Conservation (phyloP, 2,888 invertebrate genomes). For the Limnephilus auricula region DNA sequence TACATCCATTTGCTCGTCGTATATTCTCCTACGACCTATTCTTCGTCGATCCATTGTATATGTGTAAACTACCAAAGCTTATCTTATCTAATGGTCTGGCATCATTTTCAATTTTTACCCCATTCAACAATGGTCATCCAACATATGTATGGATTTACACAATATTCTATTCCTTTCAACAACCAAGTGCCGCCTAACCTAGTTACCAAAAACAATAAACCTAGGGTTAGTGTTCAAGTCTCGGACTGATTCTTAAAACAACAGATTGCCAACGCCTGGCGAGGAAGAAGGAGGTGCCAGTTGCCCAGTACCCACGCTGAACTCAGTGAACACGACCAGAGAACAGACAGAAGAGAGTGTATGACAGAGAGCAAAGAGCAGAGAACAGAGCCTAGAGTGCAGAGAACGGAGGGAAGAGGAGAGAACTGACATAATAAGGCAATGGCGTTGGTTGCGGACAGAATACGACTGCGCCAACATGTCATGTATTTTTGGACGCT, state of each 20-base stretch:
- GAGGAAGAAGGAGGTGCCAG: neutral
- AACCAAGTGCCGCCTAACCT: neutral
- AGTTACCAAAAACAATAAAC: neutral
- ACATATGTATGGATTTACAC: neutral
- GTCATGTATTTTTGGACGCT: conserved; percentile 11
- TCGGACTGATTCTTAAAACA: neutral
- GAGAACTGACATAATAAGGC: conserved; percentile 4
- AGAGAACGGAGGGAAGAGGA: neutral
- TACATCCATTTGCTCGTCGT: neutral
- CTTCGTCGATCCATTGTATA: neutral
- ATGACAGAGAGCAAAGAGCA: no score
- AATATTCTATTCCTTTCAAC: neutral
- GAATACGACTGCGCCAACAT: conserved; percentile 28
- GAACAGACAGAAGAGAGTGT: neutral
- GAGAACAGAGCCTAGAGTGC: neutral
- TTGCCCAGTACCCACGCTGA: neutral
- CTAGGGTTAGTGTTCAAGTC: neutral
- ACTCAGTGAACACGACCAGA: neutral
- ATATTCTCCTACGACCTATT: neutral
- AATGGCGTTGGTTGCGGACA: neutral
- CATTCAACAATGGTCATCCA: neutral
- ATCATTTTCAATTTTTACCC: neutral
- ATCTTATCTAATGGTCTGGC: no score
- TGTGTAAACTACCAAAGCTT: neutral
- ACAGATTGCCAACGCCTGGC: neutral